These are phyloP conservation scores for Aphidius colemani DNA, from an alignment of 2,888 invertebrate species.

Conservation along the genomic window DNA sequence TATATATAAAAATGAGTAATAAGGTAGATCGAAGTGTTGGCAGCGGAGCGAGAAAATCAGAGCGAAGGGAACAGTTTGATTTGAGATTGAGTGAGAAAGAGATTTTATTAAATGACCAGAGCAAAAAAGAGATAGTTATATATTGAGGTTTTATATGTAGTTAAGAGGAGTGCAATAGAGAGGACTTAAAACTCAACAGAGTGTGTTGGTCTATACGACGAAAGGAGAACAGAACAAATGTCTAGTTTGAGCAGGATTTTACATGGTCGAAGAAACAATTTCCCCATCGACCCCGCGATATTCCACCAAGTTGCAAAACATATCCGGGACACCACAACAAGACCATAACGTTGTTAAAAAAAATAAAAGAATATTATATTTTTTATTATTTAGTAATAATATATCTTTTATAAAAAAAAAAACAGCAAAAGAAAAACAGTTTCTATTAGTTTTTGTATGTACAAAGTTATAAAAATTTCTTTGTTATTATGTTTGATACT, in stretches of 20 bases:
- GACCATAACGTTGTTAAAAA: background rate
- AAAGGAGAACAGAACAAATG: conserved; percentile 25
- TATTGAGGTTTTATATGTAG: conserved; percentile 43
- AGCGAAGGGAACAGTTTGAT: conserved; percentile 27
- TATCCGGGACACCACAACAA: no score
- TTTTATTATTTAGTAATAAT: conserved; percentile 1
- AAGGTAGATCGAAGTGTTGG: conserved; percentile 9
- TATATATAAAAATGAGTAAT: no score
- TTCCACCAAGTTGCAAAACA: background rate
- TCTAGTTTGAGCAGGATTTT: conserved; percentile 24
- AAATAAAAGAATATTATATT: background rate
- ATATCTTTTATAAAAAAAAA: background rate
- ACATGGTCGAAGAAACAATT: conserved; percentile 13
- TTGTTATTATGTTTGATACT: background rate
- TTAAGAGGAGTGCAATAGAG: conserved; percentile 49
- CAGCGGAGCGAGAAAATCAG: conserved; percentile 31
- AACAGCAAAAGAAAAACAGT: no score
- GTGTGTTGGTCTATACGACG: background rate
- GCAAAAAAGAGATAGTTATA: conserved; percentile 41
- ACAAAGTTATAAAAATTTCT: background rate
- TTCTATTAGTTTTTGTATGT: background rate
- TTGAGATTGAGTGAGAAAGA: background rate
- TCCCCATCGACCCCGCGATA: conserved; percentile 10
- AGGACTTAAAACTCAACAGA: conserved; percentile 33
- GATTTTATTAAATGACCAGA: background rate